Evolutionary conservation across 2,797 vertebrate species (phyloP).

Genomic region (Limosa lapponica): DNA sequence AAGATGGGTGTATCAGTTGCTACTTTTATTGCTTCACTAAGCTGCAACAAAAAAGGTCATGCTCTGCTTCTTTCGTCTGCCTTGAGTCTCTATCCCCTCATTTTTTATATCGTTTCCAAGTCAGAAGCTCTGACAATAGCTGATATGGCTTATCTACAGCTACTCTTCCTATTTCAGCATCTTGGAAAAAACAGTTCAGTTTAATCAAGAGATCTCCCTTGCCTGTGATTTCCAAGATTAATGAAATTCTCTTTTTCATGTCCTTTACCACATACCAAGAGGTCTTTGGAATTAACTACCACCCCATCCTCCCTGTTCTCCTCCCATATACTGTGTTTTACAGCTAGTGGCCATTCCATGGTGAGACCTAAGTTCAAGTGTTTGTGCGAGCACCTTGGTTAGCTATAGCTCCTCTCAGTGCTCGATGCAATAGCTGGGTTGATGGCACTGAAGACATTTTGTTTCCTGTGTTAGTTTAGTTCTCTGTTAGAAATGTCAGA

Average conservation of each 20-base stretch:
- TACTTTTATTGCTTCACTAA: neutral
- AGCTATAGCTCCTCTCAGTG: neutral
- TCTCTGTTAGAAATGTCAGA: neutral
- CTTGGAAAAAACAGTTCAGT: neutral
- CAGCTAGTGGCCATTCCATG: neutral
- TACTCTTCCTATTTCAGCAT: neutral
- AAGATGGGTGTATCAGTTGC: neutral
- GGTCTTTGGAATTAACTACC: neutral
- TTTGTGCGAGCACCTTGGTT: neutral
- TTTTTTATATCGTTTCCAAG: neutral
- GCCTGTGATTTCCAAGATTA: neutral
- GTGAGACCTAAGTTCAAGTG: neutral
- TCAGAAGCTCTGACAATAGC: neutral
- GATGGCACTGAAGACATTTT: neutral
- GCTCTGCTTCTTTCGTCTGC: neutral
- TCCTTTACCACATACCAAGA: neutral
- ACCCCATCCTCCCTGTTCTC: fast-evolving
- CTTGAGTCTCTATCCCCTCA: neutral
- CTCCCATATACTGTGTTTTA: neutral
- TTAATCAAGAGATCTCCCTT: neutral
- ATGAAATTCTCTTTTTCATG: neutral
- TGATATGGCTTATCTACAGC: neutral
- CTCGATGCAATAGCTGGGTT: fast-evolving
- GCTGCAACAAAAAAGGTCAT: neutral
- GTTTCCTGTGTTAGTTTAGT: neutral